These are phyloP conservation scores for Dromas ardeola DNA, from an alignment of 2,113 vertebrate genomes.

Conservation along the genomic window DNA sequence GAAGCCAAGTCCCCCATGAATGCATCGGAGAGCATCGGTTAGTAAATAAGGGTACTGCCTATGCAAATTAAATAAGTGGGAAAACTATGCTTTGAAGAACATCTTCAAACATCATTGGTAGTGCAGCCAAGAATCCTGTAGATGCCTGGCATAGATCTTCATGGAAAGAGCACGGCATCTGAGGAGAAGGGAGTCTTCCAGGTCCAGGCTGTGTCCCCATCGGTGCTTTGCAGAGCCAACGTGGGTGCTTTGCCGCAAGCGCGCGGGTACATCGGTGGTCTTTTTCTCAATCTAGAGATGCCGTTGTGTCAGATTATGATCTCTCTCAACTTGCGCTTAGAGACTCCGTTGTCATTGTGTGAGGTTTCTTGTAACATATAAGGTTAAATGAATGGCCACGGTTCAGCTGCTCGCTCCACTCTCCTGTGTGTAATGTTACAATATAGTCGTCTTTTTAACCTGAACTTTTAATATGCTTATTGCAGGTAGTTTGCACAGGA, in stretches of 20 bases:
- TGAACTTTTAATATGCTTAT: fast-evolving
- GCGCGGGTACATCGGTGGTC: fast-evolving
- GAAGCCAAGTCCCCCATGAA: not conserved
- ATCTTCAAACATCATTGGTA: not conserved
- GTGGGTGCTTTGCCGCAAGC: fast-evolving
- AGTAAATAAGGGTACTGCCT: not conserved
- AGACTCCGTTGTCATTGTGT: not conserved
- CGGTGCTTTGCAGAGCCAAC: fast-evolving
- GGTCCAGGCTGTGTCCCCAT: not conserved
- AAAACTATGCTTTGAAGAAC: not conserved
- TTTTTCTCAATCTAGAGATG: not conserved
- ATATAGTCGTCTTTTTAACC: fast-evolving
- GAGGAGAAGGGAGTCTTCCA: not conserved
- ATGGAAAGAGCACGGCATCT: not conserved
- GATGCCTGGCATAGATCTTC: not conserved
- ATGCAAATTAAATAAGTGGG: not conserved
- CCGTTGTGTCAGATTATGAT: fast-evolving
- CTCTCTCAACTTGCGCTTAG: fast-evolving
- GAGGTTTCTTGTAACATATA: not conserved
- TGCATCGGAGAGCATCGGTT: fast-evolving
- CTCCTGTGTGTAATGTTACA: not conserved
- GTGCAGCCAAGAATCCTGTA: not conserved
- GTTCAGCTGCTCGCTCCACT: fast-evolving
- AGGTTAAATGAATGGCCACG: not conserved
- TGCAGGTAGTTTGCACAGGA: not conserved